Percentiles rank a stretch among this genome's conserved stretches.
Conservation (phyloP, 2,888 invertebrate species). For the Cheilosia scutellata region DNA sequence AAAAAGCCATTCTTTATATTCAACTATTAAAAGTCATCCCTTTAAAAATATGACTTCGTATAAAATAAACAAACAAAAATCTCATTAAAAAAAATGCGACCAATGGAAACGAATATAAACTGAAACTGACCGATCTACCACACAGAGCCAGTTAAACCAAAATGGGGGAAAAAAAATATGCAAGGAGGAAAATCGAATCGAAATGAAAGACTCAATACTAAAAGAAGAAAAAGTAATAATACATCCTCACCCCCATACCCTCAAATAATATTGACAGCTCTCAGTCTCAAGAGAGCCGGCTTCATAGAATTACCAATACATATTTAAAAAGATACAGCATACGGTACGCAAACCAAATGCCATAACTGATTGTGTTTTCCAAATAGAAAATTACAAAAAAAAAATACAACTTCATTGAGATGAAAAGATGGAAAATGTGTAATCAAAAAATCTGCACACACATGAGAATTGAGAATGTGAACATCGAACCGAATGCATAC, state of each 20-base stretch:
- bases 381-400: slow-evolving; percentile 41
- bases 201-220: background rate
- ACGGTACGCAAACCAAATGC: slow-evolving; percentile 33
- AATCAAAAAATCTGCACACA: slow-evolving; percentile 48
- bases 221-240: slow-evolving; percentile 30
- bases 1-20: too few relatives aligned
- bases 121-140: background rate
- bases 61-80: slow-evolving; percentile 13
- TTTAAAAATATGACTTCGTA: background rate
- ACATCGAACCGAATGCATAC: background rate
- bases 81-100: background rate
- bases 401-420: slow-evolving; percentile 55
- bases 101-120: background rate
- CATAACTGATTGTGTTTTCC: slow-evolving; percentile 17
- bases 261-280: slow-evolving; percentile 56
- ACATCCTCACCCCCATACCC: slow-evolving; percentile 33
- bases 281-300: slow-evolving; percentile 46
- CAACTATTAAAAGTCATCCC: background rate
- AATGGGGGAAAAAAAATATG: slow-evolving; percentile 19
- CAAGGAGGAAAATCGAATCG: slow-evolving; percentile 1
- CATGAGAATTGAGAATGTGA: slow-evolving; percentile 30
- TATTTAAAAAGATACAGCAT: background rate
- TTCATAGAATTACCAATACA: slow-evolving; percentile 9
- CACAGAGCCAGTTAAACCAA: background rate
- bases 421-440: slow-evolving; percentile 50